Evolutionary conservation across 2,797 vertebrate genomes (phyloP).

Genomic region (Premnoplex brunnescens): DNA sequence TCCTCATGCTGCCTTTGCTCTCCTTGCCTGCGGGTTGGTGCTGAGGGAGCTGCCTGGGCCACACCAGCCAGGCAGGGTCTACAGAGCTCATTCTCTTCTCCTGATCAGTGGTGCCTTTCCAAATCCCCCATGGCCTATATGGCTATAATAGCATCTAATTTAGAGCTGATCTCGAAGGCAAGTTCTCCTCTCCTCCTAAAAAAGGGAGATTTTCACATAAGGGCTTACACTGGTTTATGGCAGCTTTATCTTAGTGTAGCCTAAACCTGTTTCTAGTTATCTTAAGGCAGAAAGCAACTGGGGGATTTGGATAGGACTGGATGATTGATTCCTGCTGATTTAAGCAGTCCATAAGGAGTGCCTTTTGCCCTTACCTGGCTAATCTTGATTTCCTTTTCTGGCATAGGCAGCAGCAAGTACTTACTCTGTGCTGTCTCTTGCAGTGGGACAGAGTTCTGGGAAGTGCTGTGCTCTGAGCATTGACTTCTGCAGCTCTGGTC

Average conservation of each 20-base stretch:
- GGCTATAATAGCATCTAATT: neutral
- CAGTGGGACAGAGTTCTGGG: slow-evolving; percentile 1
- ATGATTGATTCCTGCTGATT: slow-evolving; percentile 51
- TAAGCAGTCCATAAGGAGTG: neutral
- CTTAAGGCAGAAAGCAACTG: slow-evolving; percentile 28
- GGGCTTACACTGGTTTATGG: slow-evolving; percentile 33
- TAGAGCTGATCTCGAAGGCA: slow-evolving; percentile 32
- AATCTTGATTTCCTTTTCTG: slow-evolving; percentile 23
- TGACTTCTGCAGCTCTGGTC: neutral
- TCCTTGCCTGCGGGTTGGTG: neutral
- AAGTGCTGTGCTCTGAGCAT: neutral
- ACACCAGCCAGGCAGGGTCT: neutral
- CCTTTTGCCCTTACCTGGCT: slow-evolving; percentile 22
- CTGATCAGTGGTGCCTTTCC: neutral
- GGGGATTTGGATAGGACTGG: slow-evolving; percentile 35
- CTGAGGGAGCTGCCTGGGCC: neutral
- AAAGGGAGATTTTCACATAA: neutral
- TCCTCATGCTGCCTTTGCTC: neutral
- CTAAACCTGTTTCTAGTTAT: slow-evolving; percentile 62
- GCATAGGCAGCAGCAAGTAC: neutral
- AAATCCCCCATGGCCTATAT: neutral
- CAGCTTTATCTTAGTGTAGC: slow-evolving; percentile 38
- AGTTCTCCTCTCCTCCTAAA: neutral
- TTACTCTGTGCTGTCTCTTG: neutral
- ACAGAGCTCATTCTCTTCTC: neutral